Evolutionary conservation across 2,797 vertebrate genomes (phyloP).

Genomic region (Darevskia nairensis): DNA sequence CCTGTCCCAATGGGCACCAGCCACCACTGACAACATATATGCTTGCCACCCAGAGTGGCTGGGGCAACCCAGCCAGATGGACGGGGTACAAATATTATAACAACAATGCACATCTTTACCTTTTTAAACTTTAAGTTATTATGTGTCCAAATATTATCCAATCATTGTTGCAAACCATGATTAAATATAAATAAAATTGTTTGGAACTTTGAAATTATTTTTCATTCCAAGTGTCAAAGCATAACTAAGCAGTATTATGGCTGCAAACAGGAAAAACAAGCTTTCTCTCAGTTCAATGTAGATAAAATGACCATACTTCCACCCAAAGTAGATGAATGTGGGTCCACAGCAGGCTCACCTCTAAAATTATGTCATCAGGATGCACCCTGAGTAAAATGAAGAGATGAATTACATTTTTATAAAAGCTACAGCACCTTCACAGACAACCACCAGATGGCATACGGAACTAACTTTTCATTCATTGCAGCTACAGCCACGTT

Average conservation of each 20-base stretch:
- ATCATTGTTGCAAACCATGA: not conserved
- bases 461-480: not conserved
- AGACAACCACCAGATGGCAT: conserved; percentile 28
- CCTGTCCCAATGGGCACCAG: too few species aligned
- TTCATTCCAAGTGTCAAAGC: not conserved
- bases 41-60: too few species aligned
- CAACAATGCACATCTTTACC: too few species aligned
- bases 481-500: too few species aligned
- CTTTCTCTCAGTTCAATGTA: not conserved
- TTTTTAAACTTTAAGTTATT: too few species aligned
- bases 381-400: not conserved
- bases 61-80: too few species aligned
- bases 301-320: too few species aligned
- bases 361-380: not conserved
- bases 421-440: not conserved
- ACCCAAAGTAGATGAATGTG: not conserved
- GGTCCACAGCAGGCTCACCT: not conserved
- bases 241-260: not conserved
- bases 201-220: not conserved
- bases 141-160: too few species aligned
- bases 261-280: not conserved
- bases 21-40: too few species aligned
- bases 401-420: not conserved
- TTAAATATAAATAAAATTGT: not conserved
- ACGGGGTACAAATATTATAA: too few species aligned